Base-by-base conservation (phyloP, 2,113 vertebrate species). In the Heterochromis multidens region DNA sequence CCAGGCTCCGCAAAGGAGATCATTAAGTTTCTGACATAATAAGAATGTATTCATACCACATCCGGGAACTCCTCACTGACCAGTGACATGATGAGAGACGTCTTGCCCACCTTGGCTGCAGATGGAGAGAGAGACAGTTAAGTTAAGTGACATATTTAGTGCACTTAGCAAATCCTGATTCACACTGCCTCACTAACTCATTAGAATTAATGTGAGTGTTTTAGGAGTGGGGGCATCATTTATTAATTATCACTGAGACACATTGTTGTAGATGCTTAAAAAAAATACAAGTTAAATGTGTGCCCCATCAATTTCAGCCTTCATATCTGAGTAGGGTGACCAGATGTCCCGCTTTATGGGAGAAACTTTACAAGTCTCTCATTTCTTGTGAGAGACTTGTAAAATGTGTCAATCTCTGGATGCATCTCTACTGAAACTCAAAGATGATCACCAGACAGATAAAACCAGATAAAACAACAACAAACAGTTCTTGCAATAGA, bases 11-110 rank as follows among this genome's bases (percentile, higher is more conserved):
- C 43, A 46, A 46, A 46, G 43, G 13, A 13, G 13, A 16, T 14
- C 17, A 52, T 52, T 21, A 46, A n/a, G 11, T 54, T 74, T 74
- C 70, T 74, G 46, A 49, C 46, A 74, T 54, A 17, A 81, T 17
- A 54, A 56, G 33, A 9, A 84, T 25, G 9, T 49, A 43, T 40
- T 25, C 94, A 6, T 96, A 99, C 98, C 98, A 99, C 98, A 90
- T 97, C 96, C 76, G 99, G 98, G 92, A 99, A 99, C 94, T 99
- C 98, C 96, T 99, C 98, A 89, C 98, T 99, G 95, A 99, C 98
- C 95, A 99, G 96, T 43, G 98, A 99, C 99, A 99, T 99, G 94
- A 99, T 99, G 87, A 99, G 96, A 40, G 98, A 99, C 1, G 98
- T 99, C 96, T 99, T 99, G 92, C 98, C 98, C 95, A 99, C 98